Evolutionary conservation across 2,888 invertebrate genomes (phyloP), one percentile per base, ranked within the genome.

Genomic region (Morpho achilles): DNA sequence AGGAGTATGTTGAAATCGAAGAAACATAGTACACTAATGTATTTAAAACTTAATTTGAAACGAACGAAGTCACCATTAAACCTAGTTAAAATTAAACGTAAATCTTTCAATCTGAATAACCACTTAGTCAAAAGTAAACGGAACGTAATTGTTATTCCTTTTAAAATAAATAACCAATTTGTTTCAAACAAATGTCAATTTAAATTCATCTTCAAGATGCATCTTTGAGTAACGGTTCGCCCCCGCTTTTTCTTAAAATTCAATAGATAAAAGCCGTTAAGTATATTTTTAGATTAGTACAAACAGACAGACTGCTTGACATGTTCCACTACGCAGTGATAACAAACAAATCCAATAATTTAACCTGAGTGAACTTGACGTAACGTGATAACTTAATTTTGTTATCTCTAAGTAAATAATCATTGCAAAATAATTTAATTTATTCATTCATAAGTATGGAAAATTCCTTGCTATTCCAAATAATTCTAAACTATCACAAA

Each of bases 251-350:
- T 54, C 53, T 47, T 43, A 23, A 48, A 45, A 9, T 3, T 43
- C 9, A 10, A 54, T 42, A 42, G 54, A 54, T 54, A 54, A 54
- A 53, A 54, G 54, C 54, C 54, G 54, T 48, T 54, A 42, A 54
- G 54, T 54, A 48, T 54, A 54, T 54, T 54, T 42, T 54, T 54
- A 54, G 54, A 54, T 54, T 43, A 54, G 23, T 32, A 47, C 54
- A 54, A 54, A 54, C 54, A 54, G 48, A 54, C 54, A 54, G 54
- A 48, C 54, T 54, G 54, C 54, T 54, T 54, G 54, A 54, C 54
- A 54, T 48, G 48, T 48, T 54, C 48, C 48, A 48, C 48, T 42
- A 41, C 47, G 42, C 54, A 23, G 10, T n/a, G 54, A 54, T 54
- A 54, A 54, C 42, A 48, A 54, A 53, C 40, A 54, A 54, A 54